phyloP scores from a whole-genome alignment of 2,888 invertebrate species.

The Microctonus hyperodae region DNA sequence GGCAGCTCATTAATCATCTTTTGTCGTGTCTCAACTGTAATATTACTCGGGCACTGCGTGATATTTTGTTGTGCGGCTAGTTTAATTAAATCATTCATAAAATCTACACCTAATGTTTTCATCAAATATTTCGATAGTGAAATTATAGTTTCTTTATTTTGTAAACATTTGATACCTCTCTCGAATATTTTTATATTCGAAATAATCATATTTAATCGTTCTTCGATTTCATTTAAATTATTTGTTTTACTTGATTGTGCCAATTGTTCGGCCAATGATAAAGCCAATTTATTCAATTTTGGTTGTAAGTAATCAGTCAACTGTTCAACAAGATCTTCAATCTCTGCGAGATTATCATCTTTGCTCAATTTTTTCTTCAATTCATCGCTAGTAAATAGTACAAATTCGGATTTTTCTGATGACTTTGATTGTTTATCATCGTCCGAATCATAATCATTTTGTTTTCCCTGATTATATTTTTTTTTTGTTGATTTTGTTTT shows the following conservation, averaged over 20 bases:
- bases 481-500: slow-evolving; percentile 95
- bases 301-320: slow-evolving; percentile 76
- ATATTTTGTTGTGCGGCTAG: slow-evolving; percentile 76
- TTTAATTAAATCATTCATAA: slow-evolving; percentile 79
- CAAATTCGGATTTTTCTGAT: slow-evolving; percentile 66
- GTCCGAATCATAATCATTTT: slow-evolving; percentile 72
- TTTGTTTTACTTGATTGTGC: slow-evolving; percentile 71
- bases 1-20: slow-evolving; percentile 75
- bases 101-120: slow-evolving; percentile 83
- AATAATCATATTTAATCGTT: slow-evolving; percentile 79
- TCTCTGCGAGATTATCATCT: slow-evolving; percentile 67
- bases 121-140: slow-evolving; percentile 83
- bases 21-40: slow-evolving; percentile 70
- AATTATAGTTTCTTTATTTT: slow-evolving; percentile 71
- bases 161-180: slow-evolving; percentile 73
- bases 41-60: slow-evolving; percentile 67
- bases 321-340: slow-evolving; percentile 75
- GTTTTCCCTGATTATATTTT: slow-evolving; percentile 68
- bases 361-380: slow-evolving; percentile 70
- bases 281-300: slow-evolving; percentile 74
- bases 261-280: slow-evolving; percentile 74
- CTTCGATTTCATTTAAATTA: slow-evolving; percentile 66
- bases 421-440: slow-evolving; percentile 66
- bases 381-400: slow-evolving; percentile 73
- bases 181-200: slow-evolving; percentile 81